Evolutionary conservation across 2,797 vertebrate species (phyloP).

Genomic region (Notamacropus eugenii): DNA sequence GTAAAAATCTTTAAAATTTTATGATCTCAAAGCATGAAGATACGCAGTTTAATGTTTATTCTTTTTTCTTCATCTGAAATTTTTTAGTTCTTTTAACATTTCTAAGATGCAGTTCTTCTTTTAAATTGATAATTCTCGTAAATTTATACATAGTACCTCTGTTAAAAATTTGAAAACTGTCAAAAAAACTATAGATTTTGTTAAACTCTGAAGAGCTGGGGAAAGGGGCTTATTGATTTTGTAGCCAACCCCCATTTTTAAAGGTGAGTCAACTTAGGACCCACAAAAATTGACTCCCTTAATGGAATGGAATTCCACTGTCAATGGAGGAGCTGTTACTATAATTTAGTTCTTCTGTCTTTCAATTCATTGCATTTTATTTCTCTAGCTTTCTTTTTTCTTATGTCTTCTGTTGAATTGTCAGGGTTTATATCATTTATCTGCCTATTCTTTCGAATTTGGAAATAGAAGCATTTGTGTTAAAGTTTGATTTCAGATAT

Average conservation of each 20-base stretch:
- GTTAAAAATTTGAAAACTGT: neutral
- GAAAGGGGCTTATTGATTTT: neutral
- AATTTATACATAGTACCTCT: neutral
- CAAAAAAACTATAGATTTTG: neutral
- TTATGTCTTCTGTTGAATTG: constrained; percentile 34
- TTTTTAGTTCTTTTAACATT: neutral
- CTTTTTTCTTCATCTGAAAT: constrained; percentile 43
- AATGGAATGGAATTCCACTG: neutral
- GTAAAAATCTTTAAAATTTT: neutral
- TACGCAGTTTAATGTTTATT: neutral
- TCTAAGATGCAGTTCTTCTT: neutral
- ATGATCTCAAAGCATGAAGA: neutral
- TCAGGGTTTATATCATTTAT: constrained; percentile 13
- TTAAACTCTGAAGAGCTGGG: neutral
- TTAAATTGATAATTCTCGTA: neutral
- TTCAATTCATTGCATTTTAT: neutral
- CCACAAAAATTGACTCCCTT: neutral
- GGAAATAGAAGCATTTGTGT: constrained; percentile 54
- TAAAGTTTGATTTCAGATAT: constrained; percentile 58
- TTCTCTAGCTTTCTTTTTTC: constrained; percentile 16
- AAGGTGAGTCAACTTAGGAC: neutral
- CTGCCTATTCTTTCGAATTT: neutral
- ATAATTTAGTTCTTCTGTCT: constrained; percentile 48
- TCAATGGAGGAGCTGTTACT: constrained; percentile 5
- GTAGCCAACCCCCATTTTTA: neutral